A percentile compares a stretch with the other conserved stretches of the same genome.
Evolutionary conservation across 1,140 invertebrate species (phyloP).

Genomic region (Drosophila eugracilis): DNA sequence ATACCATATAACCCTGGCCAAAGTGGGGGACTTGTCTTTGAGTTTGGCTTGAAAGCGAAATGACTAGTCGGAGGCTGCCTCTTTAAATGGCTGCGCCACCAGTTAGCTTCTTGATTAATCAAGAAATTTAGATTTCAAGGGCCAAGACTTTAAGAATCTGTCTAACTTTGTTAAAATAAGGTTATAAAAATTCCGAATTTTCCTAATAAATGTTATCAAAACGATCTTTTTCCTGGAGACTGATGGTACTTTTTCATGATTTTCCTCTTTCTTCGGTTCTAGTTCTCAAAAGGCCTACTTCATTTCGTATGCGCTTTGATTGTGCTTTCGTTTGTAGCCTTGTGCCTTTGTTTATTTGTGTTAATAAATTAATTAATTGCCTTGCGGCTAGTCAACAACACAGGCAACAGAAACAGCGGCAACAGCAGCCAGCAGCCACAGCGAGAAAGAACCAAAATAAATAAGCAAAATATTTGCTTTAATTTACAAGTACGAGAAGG

Average conservation of each 20-base stretch:
- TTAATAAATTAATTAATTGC: conserved; percentile 82
- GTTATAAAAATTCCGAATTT: no score
- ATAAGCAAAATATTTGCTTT: conserved; percentile 82
- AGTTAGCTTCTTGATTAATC: not conserved
- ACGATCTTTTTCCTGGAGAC: not conserved
- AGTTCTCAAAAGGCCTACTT: conserved; percentile 14
- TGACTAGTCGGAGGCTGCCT: not conserved
- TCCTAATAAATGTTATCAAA: no score
- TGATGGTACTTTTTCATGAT: not conserved
- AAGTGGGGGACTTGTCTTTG: conserved; percentile 25
- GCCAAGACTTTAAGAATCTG: not conserved
- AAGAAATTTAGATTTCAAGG: conserved; percentile 3
- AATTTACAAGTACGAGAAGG: conserved; percentile 61
- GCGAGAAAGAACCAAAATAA: conserved; percentile 60
- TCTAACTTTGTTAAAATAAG: no score
- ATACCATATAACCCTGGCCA: conserved; percentile 16
- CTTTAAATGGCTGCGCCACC: conserved; percentile 7
- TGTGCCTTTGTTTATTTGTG: conserved; percentile 65
- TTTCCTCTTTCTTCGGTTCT: not conserved
- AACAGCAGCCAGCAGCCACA: conserved; percentile 13
- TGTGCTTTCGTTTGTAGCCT: conserved; percentile 37
- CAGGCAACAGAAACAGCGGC: conserved; percentile 17
- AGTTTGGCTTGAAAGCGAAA: conserved; percentile 25
- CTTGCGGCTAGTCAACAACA: conserved; percentile 71
- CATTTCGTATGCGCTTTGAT: conserved; percentile 74